A percentile compares a stretch with the other conserved stretches of the same genome.
Conservation (phyloP, 1,140 invertebrate species). For the Parapsyche elsis region DNA sequence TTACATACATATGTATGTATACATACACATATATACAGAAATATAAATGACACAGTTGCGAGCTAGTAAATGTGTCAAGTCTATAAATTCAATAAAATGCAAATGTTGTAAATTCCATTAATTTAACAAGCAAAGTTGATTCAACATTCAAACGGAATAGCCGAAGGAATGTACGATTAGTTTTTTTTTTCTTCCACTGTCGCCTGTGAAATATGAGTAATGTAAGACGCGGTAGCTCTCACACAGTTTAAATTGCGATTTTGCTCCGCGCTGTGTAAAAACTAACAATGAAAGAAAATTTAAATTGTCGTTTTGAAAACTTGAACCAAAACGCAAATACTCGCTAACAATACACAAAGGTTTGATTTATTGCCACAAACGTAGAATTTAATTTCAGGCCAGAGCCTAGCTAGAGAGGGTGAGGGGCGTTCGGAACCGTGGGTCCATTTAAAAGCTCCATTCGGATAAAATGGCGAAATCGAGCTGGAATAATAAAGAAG, state of each 20-base stretch:
- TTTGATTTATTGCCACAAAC: slow-evolving; percentile 28
- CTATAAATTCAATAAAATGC: no score
- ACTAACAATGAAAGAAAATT: slow-evolving; percentile 27
- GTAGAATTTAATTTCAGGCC: slow-evolving; percentile 22
- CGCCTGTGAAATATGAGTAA: no score
- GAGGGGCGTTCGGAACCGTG: background rate
- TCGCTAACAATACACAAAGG: slow-evolving; percentile 31
- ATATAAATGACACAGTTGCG: no score
- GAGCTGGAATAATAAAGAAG: slow-evolving; percentile 4
- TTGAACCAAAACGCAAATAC: slow-evolving; percentile 22
- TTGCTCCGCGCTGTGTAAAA: background rate
- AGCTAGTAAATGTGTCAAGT: no score
- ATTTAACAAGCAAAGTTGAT: no score
- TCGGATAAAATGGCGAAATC: background rate
- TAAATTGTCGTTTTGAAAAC: slow-evolving; percentile 30
- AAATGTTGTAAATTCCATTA: no score
- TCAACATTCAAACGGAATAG: no score
- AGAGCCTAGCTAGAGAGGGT: background rate
- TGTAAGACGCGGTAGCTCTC: no score
- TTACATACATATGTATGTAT: background rate
- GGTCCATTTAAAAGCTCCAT: background rate
- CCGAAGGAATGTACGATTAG: no score
- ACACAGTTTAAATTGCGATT: background rate
- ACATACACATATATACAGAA: background rate
- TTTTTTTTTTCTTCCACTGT: no score